Percentiles rank a stretch among this genome's conserved stretches.
Conservation (phyloP, 2,113 vertebrate species). For the Etia nguti region DNA sequence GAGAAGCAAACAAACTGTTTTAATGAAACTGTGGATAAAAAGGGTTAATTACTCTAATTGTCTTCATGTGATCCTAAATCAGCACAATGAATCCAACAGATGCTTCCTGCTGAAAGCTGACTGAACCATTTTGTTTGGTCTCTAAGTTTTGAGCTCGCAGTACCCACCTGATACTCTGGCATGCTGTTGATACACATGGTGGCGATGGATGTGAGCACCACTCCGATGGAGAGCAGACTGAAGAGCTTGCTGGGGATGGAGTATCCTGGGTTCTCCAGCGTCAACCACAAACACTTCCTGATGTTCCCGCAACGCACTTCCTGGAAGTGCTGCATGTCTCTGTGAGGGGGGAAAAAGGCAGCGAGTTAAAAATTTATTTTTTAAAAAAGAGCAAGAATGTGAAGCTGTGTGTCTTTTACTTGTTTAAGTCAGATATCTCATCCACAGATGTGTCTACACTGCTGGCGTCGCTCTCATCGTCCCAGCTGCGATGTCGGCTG, state of each 20-base stretch:
- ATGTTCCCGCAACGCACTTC: constrained; percentile 80
- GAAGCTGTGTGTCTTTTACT: background rate
- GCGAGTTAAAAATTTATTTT: accelerated
- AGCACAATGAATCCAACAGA: background rate
- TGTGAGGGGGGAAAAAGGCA: background rate
- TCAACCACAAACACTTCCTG: constrained; percentile 90
- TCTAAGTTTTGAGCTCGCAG: background rate
- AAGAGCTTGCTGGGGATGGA: constrained; percentile 96
- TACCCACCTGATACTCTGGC: constrained; percentile 82
- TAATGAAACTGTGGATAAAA: background rate
- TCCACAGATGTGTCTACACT: constrained; percentile 90
- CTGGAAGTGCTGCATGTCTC: constrained; percentile 85
- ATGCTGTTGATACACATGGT: constrained; percentile 97
- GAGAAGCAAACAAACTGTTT: background rate
- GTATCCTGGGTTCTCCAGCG: constrained; percentile 96
- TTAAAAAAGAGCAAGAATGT: too few species aligned
- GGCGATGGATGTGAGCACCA: constrained; percentile 89
- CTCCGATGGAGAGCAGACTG: constrained; percentile 90
- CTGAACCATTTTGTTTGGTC: background rate
- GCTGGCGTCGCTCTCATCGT: constrained; percentile 93
- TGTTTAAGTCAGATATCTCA: constrained; percentile 92
- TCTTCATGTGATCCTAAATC: accelerated
- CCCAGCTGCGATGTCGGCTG: constrained; percentile 84
- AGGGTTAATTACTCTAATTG: background rate
- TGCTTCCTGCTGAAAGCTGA: background rate